Conservation (phyloP, 2,888 invertebrate genomes). For the Aphrophora alni region DNA sequence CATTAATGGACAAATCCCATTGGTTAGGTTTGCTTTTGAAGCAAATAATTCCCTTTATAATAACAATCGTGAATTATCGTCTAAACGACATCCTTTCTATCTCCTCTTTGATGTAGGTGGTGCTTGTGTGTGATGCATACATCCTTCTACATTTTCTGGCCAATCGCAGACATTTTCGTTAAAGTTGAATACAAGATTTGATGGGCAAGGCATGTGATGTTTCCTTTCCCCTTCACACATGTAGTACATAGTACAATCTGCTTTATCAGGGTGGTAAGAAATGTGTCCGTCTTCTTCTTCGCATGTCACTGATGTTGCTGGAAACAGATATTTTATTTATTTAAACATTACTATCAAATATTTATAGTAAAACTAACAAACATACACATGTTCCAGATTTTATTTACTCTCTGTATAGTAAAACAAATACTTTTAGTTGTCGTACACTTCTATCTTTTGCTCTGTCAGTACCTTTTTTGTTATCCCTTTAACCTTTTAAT, state of each 20-base stretch:
- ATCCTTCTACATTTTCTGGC: slow-evolving; percentile 94
- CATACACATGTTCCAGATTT: too few species aligned
- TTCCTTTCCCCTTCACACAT: slow-evolving; percentile 96
- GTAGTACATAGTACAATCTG: slow-evolving; percentile 92
- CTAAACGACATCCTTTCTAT: slow-evolving; percentile 14
- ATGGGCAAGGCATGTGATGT: slow-evolving; percentile 95
- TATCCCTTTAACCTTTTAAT: too few species aligned
- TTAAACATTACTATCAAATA: too few species aligned
- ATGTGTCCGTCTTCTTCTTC: slow-evolving; percentile 96
- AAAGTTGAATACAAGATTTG: slow-evolving; percentile 89
- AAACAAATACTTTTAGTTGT: too few species aligned
- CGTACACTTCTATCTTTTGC: too few species aligned
- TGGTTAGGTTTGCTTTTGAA: too few species aligned
- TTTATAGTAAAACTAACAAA: not conserved
- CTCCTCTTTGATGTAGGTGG: slow-evolving; percentile 59
- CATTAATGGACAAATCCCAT: too few species aligned
- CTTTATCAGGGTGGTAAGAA: slow-evolving; percentile 88
- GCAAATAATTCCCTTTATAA: not conserved
- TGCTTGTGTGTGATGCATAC: slow-evolving; percentile 73
- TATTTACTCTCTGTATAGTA: too few species aligned
- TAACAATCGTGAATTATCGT: slow-evolving; percentile 15
- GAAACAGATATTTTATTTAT: slow-evolving; percentile 49
- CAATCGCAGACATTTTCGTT: slow-evolving; percentile 95
- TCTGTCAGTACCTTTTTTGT: too few species aligned
- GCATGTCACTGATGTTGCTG: slow-evolving; percentile 87